Percentiles rank a stretch among this genome's conserved stretches.
Conservation (phyloP, 2,797 vertebrate species). For the Uromys caudimaculatus region DNA sequence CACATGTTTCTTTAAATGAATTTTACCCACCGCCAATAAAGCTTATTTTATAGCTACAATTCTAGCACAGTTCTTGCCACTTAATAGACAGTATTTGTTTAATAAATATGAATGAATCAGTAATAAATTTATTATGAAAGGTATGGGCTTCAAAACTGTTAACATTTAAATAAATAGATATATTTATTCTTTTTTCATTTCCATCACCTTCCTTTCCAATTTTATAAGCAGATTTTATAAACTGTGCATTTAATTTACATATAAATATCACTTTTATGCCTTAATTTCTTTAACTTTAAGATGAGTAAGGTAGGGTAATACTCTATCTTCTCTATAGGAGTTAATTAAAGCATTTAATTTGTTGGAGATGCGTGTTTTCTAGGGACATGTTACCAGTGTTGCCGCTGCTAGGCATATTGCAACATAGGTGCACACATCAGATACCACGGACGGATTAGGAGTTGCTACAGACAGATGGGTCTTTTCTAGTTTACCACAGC, state of each 20-base stretch:
- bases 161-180: slow-evolving; percentile 42
- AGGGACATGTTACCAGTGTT: slow-evolving; percentile 7
- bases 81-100: slow-evolving; percentile 31
- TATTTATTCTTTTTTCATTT: slow-evolving; percentile 44
- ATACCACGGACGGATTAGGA: neutral
- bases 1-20: slow-evolving; percentile 48
- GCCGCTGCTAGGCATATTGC: neutral
- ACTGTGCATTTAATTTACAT: slow-evolving; percentile 23
- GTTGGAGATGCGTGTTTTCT: neutral
- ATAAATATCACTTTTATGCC: neutral
- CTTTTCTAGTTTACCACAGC: slow-evolving; percentile 17
- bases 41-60: slow-evolving; percentile 8
- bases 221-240: slow-evolving; percentile 44
- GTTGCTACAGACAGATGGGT: neutral
- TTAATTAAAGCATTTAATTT: slow-evolving; percentile 8
- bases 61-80: neutral
- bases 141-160: neutral
- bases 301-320: neutral
- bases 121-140: neutral
- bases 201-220: neutral
- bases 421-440: neutral
- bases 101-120: slow-evolving; percentile 23
- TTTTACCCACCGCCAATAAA: neutral
- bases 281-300: slow-evolving; percentile 44
- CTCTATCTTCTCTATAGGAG: neutral